Evolutionary conservation across 2,797 vertebrate species (phyloP), one percentile per base, ranked within the genome.

Genomic region (Catharus ustulatus): DNA sequence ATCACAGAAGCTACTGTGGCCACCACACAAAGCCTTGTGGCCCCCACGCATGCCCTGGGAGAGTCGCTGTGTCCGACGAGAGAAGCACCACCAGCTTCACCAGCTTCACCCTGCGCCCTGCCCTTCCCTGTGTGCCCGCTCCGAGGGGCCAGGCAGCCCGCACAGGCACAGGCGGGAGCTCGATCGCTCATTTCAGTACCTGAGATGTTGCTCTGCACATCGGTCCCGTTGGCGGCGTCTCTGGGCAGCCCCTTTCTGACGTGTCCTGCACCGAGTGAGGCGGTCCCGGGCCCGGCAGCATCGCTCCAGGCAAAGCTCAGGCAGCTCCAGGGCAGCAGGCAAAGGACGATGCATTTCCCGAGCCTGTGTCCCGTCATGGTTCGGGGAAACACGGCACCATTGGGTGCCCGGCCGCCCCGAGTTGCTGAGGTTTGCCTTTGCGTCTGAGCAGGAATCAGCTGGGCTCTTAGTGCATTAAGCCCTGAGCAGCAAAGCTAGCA

Each of bases 391-490:
- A 3, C 68, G 43, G 46, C 93, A 75, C 94, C 19, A 9, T 23
- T 6, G 8, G 48, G 20, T 45, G 66, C 51, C 67, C 1, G 2
- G 59, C 45, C 0, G 38, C 38, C 36, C 77, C 1, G 8, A 55
- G 27, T 23, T 23, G 88, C 72, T 49, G 77, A 22, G 0, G 15
- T 73, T 83, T 82, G 74, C 74, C 82, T 91, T 88, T 43, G 76
- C 57, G 88, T 43, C 89, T 69, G 85, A 87, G 77, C 80, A 19
- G 85, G 48, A 79, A n/a, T 92, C 86, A 96, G 97, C 94, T 95
- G 94, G 92, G 82, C 78, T 95, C 94, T 94, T 88, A 95, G 72
- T 77, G 80, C 82, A 10, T 88, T 96, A 97, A 95, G 94, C 90
- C 90, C 43, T 61, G 59, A 91, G 93, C 61, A 80, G 87, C 80